Evolutionary conservation across 2,888 invertebrate genomes (phyloP), one percentile per base, ranked within the genome.

Genomic region (Dryomyza anilis): DNA sequence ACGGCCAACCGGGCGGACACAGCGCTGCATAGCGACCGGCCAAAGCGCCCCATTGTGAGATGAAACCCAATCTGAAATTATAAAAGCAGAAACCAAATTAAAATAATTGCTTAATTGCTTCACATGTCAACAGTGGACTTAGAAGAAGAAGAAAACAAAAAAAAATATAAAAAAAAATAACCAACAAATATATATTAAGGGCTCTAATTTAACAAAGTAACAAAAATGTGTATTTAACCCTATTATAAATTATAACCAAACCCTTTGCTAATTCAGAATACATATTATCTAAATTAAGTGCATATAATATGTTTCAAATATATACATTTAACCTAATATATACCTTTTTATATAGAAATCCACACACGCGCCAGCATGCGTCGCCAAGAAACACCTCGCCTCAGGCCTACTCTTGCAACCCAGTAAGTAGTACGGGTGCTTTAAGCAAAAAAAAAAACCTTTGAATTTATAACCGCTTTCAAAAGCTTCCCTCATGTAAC

Each of bases 21-120:
- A 91, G 83, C 1, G 90, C 90, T 0, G 90, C 90, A 76, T 91
- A 91, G 76, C 89, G 85, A 30, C 89, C 91, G 0, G 92, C 92
- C 64, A 92, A 82, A 0, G 92, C 92, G 64, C 91, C 91, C 86
- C 93, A 91, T 78, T 92, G 92, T 10, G 92, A 91, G 82, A 93
- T 93, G 72, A 93, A 86, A 48, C 93, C 93, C 85, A 93, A 85
- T 83, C 93, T 93, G 87, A 0, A 88, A 87, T 68, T 76, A 75
- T 72, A 67, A 65, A 70, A 60, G n/a, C n/a, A n/a, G n/a, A n/a
- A n/a, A n/a, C n/a, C n/a, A n/a, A n/a, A 55, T 16, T 52, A 52
- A 55, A 33, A 10, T 33, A 55, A 16, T 29, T 33, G 23, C 21
- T 55, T 55, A 55, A 55, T 55, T 55, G 23, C 14, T 33, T 16